Conservation (phyloP, 2,888 invertebrate genomes). For the Notodonta dromedarius region DNA sequence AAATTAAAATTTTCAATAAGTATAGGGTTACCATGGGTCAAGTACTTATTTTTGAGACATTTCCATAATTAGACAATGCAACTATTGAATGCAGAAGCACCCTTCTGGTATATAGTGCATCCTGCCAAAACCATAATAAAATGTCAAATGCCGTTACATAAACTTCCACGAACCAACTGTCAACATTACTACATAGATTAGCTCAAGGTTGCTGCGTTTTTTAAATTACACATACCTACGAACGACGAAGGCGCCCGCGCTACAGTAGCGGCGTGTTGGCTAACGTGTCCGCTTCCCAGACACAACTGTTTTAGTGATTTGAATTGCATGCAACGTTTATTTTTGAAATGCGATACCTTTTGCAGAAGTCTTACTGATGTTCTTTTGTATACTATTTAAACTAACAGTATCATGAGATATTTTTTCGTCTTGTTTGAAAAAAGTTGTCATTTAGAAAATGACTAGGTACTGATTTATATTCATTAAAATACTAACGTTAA, state of each 20-base stretch:
- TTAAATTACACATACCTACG: background rate
- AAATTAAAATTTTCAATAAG: no score
- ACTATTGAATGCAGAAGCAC: no score
- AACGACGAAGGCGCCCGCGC: background rate
- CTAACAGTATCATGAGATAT: no score
- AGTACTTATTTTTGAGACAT: no score
- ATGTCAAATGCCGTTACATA: background rate
- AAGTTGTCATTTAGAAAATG: background rate
- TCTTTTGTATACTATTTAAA: no score
- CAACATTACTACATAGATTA: background rate
- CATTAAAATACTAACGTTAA: no score
- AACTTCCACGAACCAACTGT: constrained; percentile 5
- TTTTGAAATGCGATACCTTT: background rate
- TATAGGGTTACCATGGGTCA: no score
- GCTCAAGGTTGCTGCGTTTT: constrained; percentile 7
- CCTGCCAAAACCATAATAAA: background rate
- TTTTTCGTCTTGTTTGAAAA: background rate
- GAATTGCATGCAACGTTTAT: constrained; percentile 1
- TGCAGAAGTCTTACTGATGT: background rate
- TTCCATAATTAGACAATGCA: no score
- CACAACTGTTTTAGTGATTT: background rate
- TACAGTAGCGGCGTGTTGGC: background rate
- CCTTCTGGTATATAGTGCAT: no score
- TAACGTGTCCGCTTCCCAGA: constrained; percentile 4
- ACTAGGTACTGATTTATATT: no score